Base-by-base conservation (phyloP, 2,113 vertebrate genomes). In the Heliornis fulica region DNA sequence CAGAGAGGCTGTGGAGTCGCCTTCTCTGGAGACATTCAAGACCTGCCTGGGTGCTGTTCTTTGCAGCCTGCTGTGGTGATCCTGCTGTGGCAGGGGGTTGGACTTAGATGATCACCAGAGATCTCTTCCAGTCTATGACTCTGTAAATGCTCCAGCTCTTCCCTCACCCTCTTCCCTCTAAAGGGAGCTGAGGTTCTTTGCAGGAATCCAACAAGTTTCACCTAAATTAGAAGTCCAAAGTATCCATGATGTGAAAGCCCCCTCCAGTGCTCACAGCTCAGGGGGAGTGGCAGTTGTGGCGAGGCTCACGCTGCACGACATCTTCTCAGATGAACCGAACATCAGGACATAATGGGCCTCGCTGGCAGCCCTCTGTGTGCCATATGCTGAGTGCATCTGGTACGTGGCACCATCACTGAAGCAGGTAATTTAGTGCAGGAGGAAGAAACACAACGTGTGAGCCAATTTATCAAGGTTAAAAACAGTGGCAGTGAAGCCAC, bases 341-440 rank as follows among this genome's bases (percentile, higher is more conserved):
- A 91, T 90, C 66, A 79, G 94, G 79, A 96, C 68, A 6, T 80
- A 89, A 82, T 34, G 83, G 70, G 81, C 91, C 75, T 88, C 60
- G 54, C 81, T 94, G 93, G 91, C 66, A 87, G 68, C 43, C 80
- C 59, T 69, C 36, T 2, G 32, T 8, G 71, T 75, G 90, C 95
- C 97, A 96, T 95, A 89, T 89, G 90, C 28, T 95, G 80, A 23
- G 80, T 87, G 87, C 91, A 38, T 95, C 95, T 95, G 96, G 90
- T 46, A 7, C 6, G 36, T 46, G 69, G 90, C 66, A 87, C 90
- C 70, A 22, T 64, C 82, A 15, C 60, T 70, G 83, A 91, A 91
- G 54, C 77, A 93, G 87, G 87, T 93, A 68, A 94, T 95, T 94
- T 89, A 78, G 69, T 40, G 72, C 60, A 22, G 69, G 81, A 71